phyloP scores from a whole-genome alignment of 2,113 vertebrate species.

The Plecotus auritus region DNA sequence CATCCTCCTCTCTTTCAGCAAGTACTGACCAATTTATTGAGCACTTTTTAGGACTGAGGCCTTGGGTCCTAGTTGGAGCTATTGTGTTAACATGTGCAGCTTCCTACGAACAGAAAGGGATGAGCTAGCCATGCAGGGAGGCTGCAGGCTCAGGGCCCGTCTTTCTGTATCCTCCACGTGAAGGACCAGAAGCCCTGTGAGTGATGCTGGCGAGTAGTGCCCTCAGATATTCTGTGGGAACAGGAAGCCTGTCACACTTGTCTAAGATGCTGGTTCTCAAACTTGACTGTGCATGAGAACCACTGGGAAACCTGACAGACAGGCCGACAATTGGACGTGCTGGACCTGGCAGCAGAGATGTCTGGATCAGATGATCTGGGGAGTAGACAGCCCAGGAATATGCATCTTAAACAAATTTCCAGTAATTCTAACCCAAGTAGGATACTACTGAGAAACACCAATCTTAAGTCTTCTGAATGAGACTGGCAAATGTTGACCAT shows the following conservation, averaged over 20 bases:
- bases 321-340: background rate
- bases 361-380: background rate
- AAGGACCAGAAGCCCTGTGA: background rate
- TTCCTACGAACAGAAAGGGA: background rate
- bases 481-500: background rate
- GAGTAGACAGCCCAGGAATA: background rate
- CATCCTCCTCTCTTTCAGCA: background rate
- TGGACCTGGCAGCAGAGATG: background rate
- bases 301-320: background rate
- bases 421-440: background rate
- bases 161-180: background rate
- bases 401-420: background rate
- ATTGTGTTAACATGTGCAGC: background rate
- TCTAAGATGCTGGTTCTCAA: background rate
- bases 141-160: background rate
- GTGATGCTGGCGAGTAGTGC: fast-evolving
- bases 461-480: background rate
- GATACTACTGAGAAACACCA: background rate
- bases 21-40: background rate
- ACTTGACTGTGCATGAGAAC: background rate
- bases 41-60: background rate
- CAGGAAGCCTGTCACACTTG: background rate
- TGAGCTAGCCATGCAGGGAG: fast-evolving
- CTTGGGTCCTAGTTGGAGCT: background rate
- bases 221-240: background rate